These are phyloP conservation scores for Phrynosoma blainvillii DNA, from an alignment of 2,113 vertebrate species.

Conservation along the genomic window DNA sequence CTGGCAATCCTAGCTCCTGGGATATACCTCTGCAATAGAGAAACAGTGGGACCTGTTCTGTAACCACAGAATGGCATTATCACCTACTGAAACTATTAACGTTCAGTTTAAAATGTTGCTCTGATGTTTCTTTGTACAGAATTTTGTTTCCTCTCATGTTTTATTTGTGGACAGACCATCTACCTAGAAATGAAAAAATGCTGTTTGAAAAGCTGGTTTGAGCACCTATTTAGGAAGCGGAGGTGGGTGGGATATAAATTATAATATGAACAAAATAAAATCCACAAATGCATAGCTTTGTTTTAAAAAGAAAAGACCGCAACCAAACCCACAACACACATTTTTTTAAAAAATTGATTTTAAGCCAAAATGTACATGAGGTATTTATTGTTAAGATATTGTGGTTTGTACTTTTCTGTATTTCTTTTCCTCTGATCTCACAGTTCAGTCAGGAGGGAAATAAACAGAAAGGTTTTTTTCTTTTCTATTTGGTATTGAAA, in stretches of 20 bases:
- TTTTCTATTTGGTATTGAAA: too few relatives aligned
- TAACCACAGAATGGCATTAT: constrained; percentile 11
- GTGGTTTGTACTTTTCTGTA: too few relatives aligned
- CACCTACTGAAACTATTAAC: constrained; percentile 24
- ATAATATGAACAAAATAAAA: background rate
- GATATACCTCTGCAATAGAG: constrained; percentile 17
- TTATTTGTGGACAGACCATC: background rate
- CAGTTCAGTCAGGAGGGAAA: too few relatives aligned
- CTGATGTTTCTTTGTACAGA: constrained; percentile 25
- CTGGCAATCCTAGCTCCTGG: background rate
- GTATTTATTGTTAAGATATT: too few relatives aligned
- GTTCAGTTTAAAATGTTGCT: constrained; percentile 19
- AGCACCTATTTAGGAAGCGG: too few relatives aligned
- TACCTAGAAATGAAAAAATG: constrained; percentile 5
- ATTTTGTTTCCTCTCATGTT: background rate
- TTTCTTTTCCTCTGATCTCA: too few relatives aligned
- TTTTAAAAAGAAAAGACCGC: background rate
- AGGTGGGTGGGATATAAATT: background rate
- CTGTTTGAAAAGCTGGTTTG: background rate
- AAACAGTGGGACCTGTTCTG: constrained; percentile 19
- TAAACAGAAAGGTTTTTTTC: too few relatives aligned
- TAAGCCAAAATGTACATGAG: too few relatives aligned
- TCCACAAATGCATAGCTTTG: background rate
- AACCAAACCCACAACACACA: background rate
- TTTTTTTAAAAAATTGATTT: too few relatives aligned